These are phyloP conservation scores for Hypomesus transpacificus DNA, from an alignment of 2,113 vertebrate species.

Conservation along the genomic window DNA sequence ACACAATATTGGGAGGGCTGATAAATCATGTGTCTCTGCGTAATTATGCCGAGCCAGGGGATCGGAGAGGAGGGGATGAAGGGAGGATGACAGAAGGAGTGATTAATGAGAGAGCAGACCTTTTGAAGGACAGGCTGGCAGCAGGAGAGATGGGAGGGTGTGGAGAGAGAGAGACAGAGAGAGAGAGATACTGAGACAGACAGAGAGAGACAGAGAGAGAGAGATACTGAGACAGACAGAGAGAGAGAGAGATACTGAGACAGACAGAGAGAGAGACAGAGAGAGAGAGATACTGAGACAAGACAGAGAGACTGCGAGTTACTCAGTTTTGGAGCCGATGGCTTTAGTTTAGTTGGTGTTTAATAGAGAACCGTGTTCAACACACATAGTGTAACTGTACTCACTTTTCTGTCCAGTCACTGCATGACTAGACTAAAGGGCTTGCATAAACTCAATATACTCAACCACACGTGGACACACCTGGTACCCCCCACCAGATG, in stretches of 20 bases:
- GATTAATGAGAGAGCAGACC: slow-evolving; percentile 48
- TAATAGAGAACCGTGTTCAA: too few relatives aligned
- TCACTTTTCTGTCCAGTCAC: too few relatives aligned
- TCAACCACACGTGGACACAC: too few relatives aligned
- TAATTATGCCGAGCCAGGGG: slow-evolving; percentile 52
- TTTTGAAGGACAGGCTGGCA: slow-evolving; percentile 57
- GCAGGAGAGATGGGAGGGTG: slow-evolving; percentile 31
- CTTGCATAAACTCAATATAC: too few relatives aligned
- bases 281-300: background rate
- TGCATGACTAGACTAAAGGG: too few relatives aligned
- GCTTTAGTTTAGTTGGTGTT: too few relatives aligned
- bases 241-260: slow-evolving; percentile 5
- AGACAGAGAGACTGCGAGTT: background rate
- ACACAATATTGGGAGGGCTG: slow-evolving; percentile 47
- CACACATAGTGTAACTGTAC: too few relatives aligned
- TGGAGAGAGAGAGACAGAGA: slow-evolving; percentile 24
- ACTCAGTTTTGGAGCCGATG: too few relatives aligned
- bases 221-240: slow-evolving; percentile 24
- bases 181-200: background rate
- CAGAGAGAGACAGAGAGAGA: background rate
- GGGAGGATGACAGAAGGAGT: slow-evolving; percentile 33
- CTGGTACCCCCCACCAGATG: too few relatives aligned
- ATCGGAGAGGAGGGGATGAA: slow-evolving; percentile 26
- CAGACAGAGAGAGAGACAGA: slow-evolving; percentile 21
- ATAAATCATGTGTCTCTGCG: slow-evolving; percentile 52